phyloP scores from a whole-genome alignment of 1,140 invertebrate species.

The Dendroctonus valens region DNA sequence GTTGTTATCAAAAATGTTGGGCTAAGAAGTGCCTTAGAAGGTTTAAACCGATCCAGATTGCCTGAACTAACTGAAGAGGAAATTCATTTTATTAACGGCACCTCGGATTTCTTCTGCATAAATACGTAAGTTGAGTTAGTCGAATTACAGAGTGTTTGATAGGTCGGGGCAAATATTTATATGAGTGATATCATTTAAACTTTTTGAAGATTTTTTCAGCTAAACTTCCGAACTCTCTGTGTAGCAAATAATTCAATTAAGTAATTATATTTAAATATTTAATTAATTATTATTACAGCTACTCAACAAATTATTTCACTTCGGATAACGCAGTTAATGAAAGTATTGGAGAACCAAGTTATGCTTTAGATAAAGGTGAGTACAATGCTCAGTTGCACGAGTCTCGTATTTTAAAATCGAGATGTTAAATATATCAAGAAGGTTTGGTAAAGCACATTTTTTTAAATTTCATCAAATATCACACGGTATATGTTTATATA shows the following conservation, averaged over 20 bases:
- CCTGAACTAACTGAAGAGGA: slow-evolving; percentile 29
- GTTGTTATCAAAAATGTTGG: slow-evolving; percentile 57
- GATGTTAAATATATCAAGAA: too few species aligned
- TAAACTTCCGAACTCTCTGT: neutral
- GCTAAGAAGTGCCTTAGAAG: slow-evolving; percentile 58
- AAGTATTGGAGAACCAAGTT: slow-evolving; percentile 24
- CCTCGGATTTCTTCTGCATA: slow-evolving; percentile 30
- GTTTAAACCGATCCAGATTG: slow-evolving; percentile 55
- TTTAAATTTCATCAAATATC: too few species aligned
- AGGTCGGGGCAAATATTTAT: too few species aligned
- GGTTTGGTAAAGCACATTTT: too few species aligned
- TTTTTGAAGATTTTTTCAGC: slow-evolving; percentile 1
- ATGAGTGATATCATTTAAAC: too few species aligned
- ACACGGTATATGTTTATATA: too few species aligned
- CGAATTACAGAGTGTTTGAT: slow-evolving; percentile 1
- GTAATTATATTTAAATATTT: neutral
- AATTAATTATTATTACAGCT: neutral
- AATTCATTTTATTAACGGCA: slow-evolving; percentile 34
- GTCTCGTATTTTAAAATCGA: too few species aligned
- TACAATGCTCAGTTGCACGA: too few species aligned
- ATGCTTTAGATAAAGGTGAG: slow-evolving; percentile 18
- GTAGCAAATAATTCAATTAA: neutral
- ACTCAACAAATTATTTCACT: slow-evolving; percentile 16
- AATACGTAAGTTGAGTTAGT: slow-evolving; percentile 21
- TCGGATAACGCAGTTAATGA: slow-evolving; percentile 12